Conservation (phyloP, 2,113 vertebrate genomes). For the Tenrec ecaudatus region DNA sequence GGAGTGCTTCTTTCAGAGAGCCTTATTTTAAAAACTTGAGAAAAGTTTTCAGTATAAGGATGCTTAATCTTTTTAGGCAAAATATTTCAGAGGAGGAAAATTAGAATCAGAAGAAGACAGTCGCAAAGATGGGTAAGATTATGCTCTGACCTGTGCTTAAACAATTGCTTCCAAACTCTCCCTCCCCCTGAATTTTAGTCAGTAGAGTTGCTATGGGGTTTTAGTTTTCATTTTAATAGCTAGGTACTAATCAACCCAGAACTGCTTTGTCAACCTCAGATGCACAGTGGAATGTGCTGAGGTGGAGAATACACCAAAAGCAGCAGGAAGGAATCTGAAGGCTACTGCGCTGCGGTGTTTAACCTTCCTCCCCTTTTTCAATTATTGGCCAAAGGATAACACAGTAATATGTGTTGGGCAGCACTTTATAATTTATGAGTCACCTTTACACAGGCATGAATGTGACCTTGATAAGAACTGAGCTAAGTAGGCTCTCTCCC, state of each 20-base stretch:
- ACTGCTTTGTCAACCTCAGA: background rate
- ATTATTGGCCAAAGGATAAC: background rate
- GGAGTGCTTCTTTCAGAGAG: too few relatives aligned
- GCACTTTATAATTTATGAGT: background rate
- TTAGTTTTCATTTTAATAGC: background rate
- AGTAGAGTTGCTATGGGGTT: background rate
- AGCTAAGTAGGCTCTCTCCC: background rate
- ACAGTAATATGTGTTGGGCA: background rate
- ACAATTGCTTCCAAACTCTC: background rate
- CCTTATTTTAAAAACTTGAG: background rate
- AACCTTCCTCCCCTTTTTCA: background rate
- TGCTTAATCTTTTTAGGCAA: background rate
- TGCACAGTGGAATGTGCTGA: background rate
- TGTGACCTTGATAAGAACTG: background rate
- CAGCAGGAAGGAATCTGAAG: background rate
- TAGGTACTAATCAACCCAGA: background rate
- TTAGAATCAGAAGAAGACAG: conserved; percentile 5
- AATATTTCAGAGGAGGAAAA: conserved; percentile 21
- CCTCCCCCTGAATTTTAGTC: background rate
- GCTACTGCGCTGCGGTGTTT: background rate
- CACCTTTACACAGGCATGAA: background rate
- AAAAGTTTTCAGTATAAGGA: background rate
- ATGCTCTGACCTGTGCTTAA: background rate
- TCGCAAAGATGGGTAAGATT: background rate
- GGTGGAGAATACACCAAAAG: background rate